These are phyloP conservation scores for Scaptomyza montana DNA, from an alignment of 1,140 invertebrate species.

Conservation along the genomic window DNA sequence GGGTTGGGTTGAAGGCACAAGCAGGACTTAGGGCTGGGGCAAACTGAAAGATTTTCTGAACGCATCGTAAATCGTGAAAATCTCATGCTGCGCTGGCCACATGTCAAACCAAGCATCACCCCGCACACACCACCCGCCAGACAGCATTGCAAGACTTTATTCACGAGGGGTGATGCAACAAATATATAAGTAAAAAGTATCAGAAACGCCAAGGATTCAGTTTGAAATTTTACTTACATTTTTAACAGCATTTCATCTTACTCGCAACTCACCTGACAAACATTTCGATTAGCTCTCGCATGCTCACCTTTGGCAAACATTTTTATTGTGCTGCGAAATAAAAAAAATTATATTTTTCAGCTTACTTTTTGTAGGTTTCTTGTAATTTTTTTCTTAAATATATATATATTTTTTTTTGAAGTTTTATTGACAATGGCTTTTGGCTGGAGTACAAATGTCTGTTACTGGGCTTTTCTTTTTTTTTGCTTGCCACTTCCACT, in stretches of 20 bases:
- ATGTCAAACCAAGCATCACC: slow-evolving; percentile 48
- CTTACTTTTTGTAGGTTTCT: slow-evolving; percentile 66
- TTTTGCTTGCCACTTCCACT: slow-evolving; percentile 12
- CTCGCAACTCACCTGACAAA: slow-evolving; percentile 1
- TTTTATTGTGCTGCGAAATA: slow-evolving; percentile 17
- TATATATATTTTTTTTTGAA: slow-evolving; percentile 23
- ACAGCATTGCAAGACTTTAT: slow-evolving; percentile 16
- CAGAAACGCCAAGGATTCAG: too few species aligned
- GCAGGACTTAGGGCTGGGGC: background rate
- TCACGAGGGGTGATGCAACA: slow-evolving; percentile 17
- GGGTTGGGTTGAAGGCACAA: too few species aligned
- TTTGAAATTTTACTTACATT: too few species aligned
- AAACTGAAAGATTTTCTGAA: slow-evolving; percentile 56
- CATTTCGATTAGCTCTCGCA: slow-evolving; percentile 12
- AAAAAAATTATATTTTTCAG: slow-evolving; percentile 66
- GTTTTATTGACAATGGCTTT: slow-evolving; percentile 69
- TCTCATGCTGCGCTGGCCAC: slow-evolving; percentile 70
- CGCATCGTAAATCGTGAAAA: slow-evolving; percentile 40
- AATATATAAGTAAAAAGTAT: too few species aligned
- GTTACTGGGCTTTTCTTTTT: slow-evolving; percentile 37
- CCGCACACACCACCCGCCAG: slow-evolving; percentile 8
- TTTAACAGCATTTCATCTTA: too few species aligned
- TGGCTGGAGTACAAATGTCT: slow-evolving; percentile 56
- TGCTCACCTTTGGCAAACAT: slow-evolving; percentile 47
- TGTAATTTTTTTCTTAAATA: slow-evolving; percentile 29